phyloP scores from a whole-genome alignment of 2,113 vertebrate species.

The Chamaetylas fuelleborni region DNA sequence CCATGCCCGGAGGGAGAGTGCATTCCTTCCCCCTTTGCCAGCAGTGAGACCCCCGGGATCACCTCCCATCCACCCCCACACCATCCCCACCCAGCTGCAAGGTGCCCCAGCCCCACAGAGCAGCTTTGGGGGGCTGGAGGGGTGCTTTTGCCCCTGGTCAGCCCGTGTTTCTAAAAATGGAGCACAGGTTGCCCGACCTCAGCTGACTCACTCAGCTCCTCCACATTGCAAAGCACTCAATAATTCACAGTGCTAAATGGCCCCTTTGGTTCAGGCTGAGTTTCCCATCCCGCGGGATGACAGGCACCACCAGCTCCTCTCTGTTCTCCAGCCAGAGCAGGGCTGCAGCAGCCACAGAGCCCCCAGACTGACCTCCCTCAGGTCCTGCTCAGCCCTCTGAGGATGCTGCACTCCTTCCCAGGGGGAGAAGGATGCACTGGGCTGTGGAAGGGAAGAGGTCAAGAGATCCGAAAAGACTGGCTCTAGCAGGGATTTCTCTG shows the following conservation, averaged over 20 bases:
- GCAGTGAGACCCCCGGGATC: neutral
- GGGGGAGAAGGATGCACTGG: neutral
- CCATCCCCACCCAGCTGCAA: fast-evolving
- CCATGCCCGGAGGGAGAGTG: neutral
- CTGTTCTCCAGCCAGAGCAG: constrained; percentile 33
- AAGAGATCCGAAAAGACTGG: neutral
- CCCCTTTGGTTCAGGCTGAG: constrained; percentile 45
- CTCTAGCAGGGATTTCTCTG: neutral
- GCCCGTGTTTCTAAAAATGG: neutral
- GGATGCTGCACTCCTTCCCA: neutral
- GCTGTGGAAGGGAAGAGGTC: neutral
- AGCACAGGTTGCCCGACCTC: neutral
- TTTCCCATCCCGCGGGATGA: neutral
- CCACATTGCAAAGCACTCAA: neutral
- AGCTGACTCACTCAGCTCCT: neutral
- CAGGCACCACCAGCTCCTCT: neutral
- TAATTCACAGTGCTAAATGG: constrained; percentile 65
- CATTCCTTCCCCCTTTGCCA: neutral
- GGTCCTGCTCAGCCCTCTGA: neutral
- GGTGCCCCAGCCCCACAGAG: neutral
- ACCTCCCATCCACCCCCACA: fast-evolving
- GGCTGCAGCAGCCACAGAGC: neutral
- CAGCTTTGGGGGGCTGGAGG: neutral
- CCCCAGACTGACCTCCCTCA: neutral
- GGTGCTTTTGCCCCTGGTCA: neutral